phyloP scores from a whole-genome alignment of 2,113 vertebrate species.

The Pituophis catenifer region DNA sequence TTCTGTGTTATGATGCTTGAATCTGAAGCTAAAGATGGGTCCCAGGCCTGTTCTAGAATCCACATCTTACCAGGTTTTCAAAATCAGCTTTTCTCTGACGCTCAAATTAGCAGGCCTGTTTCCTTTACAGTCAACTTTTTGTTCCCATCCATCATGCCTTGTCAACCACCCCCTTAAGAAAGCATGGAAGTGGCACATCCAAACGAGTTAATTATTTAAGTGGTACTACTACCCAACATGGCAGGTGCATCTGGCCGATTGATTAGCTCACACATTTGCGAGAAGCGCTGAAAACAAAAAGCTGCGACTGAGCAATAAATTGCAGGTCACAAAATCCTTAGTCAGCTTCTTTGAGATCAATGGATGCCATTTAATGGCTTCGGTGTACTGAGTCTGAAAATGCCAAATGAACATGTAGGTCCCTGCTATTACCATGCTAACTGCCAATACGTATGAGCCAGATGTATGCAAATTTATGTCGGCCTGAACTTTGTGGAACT shows the following conservation, averaged over 20 bases:
- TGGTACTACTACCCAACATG: slow-evolving; percentile 33
- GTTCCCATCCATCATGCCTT: background rate
- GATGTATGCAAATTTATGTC: background rate
- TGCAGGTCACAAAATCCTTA: slow-evolving; percentile 17
- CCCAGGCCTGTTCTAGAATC: background rate
- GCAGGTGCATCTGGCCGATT: slow-evolving; percentile 17
- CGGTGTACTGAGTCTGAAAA: slow-evolving; percentile 18
- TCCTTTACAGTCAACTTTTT: background rate
- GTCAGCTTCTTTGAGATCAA: slow-evolving; percentile 22
- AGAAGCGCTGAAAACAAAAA: slow-evolving; percentile 19
- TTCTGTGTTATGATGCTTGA: background rate
- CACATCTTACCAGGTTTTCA: background rate
- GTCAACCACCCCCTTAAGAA: slow-evolving; percentile 23
- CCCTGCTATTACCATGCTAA: background rate
- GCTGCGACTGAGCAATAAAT: slow-evolving; percentile 26
- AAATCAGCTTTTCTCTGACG: background rate
- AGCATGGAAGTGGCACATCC: slow-evolving; percentile 10
- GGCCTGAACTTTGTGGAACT: background rate
- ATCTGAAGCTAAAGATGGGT: background rate
- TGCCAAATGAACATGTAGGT: background rate
- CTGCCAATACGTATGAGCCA: background rate
- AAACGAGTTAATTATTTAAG: slow-evolving; percentile 24
- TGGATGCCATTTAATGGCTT: background rate
- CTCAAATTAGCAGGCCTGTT: background rate
- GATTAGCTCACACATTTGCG: slow-evolving; percentile 13